phyloP scores from a whole-genome alignment of 2,888 invertebrate genomes.

The Pachycephus smyrnensis region DNA sequence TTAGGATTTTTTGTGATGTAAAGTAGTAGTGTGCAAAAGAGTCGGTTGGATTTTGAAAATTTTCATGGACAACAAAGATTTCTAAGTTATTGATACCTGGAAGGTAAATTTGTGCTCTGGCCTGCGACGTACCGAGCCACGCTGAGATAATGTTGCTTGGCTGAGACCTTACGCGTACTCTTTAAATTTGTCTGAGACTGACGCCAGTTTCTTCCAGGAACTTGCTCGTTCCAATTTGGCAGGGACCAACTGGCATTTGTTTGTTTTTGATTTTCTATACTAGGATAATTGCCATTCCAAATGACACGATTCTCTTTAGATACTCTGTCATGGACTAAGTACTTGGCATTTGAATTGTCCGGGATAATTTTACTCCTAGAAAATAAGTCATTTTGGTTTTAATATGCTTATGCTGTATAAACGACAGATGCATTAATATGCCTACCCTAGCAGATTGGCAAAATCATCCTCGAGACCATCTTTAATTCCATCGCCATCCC shows the following conservation, averaged over 20 bases:
- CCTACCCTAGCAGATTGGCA: slow-evolving; percentile 80
- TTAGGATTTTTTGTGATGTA: not conserved
- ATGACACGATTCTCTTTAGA: slow-evolving; percentile 68
- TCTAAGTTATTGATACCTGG: slow-evolving; percentile 48
- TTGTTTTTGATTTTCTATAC: slow-evolving; percentile 45
- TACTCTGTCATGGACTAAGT: slow-evolving; percentile 55
- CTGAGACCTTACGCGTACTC: slow-evolving; percentile 62
- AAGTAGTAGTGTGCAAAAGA: not conserved
- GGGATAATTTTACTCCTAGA: slow-evolving; percentile 56
- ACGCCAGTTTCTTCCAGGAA: slow-evolving; percentile 48
- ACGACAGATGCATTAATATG: slow-evolving; percentile 15
- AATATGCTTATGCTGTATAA: slow-evolving; percentile 19
- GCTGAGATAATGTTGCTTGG: slow-evolving; percentile 82
- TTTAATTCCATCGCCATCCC: slow-evolving; percentile 37
- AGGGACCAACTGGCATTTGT: slow-evolving; percentile 55
- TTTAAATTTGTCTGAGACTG: slow-evolving; percentile 56
- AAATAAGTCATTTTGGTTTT: slow-evolving; percentile 17
- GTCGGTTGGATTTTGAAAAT: not conserved
- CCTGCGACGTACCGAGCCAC: slow-evolving; percentile 86
- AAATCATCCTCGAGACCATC: slow-evolving; percentile 72
- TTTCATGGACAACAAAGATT: slow-evolving; percentile 14
- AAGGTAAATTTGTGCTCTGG: slow-evolving; percentile 65
- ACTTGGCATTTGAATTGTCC: slow-evolving; percentile 48
- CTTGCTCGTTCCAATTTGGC: slow-evolving; percentile 56
- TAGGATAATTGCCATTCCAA: slow-evolving; percentile 67